Conservation (phyloP, 2,113 vertebrate genomes). For the Barnardius zonarius region DNA sequence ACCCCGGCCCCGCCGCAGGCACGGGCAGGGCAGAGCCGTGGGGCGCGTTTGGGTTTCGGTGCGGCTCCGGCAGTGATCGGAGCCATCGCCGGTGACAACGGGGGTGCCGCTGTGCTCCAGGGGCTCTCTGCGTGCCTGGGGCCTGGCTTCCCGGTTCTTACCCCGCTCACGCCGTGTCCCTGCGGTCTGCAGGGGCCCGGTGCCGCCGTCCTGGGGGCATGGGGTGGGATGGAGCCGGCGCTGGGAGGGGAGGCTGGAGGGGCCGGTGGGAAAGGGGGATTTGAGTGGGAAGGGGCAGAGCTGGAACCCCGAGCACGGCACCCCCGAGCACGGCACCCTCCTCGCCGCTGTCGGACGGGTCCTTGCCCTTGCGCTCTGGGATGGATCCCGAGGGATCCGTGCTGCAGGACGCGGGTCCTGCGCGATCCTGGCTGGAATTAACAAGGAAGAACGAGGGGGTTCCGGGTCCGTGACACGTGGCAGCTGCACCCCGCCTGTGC, state of each 20-base stretch:
- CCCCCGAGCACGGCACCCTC: not conserved
- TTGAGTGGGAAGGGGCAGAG: not conserved
- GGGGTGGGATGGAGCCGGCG: fast-evolving
- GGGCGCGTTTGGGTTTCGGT: fast-evolving
- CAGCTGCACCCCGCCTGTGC: not conserved
- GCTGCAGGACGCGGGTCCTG: not conserved
- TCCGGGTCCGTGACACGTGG: not conserved
- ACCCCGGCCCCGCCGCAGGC: too few relatives aligned
- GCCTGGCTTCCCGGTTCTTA: too few relatives aligned
- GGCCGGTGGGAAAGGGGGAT: too few relatives aligned
- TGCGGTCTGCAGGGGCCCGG: fast-evolving
- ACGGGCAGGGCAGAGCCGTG: too few relatives aligned
- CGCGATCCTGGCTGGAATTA: not conserved
- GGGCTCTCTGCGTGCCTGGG: not conserved
- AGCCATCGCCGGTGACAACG: too few relatives aligned
- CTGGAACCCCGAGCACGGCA: fast-evolving
- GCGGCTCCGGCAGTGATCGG: not conserved
- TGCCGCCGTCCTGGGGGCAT: not conserved
- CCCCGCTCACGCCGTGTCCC: fast-evolving
- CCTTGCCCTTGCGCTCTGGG: not conserved
- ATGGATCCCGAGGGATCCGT: not conserved
- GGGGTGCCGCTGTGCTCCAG: not conserved
- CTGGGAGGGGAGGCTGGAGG: not conserved
- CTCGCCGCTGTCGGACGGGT: fast-evolving
- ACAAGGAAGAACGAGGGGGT: not conserved